Percentiles rank a stretch among this genome's conserved stretches.
These are phyloP conservation scores for Enteromius afrohamiltoni DNA, from an alignment of 2,797 vertebrate species.

Conservation along the genomic window DNA sequence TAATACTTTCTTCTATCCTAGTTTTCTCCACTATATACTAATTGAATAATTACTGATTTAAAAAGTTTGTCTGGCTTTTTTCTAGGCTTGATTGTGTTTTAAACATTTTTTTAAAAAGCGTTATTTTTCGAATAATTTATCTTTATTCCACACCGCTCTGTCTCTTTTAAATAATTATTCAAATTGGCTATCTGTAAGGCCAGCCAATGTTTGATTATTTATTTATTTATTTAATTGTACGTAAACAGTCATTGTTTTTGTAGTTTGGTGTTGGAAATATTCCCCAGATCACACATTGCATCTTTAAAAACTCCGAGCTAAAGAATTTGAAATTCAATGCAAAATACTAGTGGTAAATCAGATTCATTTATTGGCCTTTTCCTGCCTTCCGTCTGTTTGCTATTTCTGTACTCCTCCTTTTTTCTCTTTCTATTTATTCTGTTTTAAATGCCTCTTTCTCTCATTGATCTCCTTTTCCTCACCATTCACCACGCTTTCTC, in stretches of 20 bases:
- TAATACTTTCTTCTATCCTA: background rate
- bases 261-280: background rate
- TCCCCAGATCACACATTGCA: background rate
- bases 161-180: no score
- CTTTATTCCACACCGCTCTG: no score
- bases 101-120: no score
- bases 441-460: conserved; percentile 3
- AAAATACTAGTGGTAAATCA: background rate
- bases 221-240: background rate
- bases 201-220: background rate
- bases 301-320: background rate
- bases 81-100: no score
- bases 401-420: conserved; percentile 2
- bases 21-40: background rate
- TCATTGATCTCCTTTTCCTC: conserved; percentile 26
- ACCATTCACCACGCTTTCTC: background rate
- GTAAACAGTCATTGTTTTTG: background rate
- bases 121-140: no score
- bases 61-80: no score
- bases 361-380: conserved; percentile 2
- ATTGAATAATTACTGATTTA: background rate
- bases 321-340: background rate
- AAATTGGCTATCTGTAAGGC: background rate
- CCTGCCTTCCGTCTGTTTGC: background rate
- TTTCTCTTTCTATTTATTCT: background rate